Conservation (phyloP, 2,888 invertebrate genomes). For the Macrosoma leucophasiata region DNA sequence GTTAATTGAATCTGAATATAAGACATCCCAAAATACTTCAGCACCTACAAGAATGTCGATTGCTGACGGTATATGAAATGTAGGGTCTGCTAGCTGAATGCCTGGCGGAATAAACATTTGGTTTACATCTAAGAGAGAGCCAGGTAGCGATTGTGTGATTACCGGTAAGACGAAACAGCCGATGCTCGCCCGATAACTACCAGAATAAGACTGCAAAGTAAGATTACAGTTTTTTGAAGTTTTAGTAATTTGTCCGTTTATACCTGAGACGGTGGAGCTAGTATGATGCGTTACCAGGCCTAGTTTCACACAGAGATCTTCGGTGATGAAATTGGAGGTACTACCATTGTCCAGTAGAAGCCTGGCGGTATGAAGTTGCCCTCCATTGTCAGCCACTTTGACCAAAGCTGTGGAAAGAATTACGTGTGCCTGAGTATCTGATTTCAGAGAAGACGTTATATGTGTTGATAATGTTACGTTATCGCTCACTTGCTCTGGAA, state of each 20-base stretch:
- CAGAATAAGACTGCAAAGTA: constrained; percentile 12
- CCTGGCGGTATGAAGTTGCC: constrained; percentile 3
- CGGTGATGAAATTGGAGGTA: constrained; percentile 11
- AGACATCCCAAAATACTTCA: constrained; percentile 23
- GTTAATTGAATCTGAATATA: constrained; percentile 3
- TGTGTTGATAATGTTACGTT: constrained; percentile 6
- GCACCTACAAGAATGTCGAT: constrained; percentile 25
- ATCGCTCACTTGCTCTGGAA: not conserved
- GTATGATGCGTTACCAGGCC: not conserved
- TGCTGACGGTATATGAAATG: constrained; percentile 22
- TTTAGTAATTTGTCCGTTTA: constrained; percentile 17
- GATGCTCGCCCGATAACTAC: constrained; percentile 11
- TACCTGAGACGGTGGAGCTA: constrained; percentile 14
- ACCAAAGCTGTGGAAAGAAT: no score
- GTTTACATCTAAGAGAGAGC: constrained; percentile 13
- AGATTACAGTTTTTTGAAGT: constrained; percentile 15
- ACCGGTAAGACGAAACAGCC: constrained; percentile 20
- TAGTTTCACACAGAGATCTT: no score
- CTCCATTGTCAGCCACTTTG: no score
- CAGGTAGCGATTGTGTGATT: constrained; percentile 19
- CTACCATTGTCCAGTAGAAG: constrained; percentile 12
- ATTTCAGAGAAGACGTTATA: constrained; percentile 2
- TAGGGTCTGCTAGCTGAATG: constrained; percentile 22
- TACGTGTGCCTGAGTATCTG: constrained; percentile 5
- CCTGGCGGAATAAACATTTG: constrained; percentile 21